A percentile compares a stretch with the other conserved stretches of the same genome.
Evolutionary conservation across 2,113 vertebrate species (phyloP).

Genomic region (Lamprotornis superbus): DNA sequence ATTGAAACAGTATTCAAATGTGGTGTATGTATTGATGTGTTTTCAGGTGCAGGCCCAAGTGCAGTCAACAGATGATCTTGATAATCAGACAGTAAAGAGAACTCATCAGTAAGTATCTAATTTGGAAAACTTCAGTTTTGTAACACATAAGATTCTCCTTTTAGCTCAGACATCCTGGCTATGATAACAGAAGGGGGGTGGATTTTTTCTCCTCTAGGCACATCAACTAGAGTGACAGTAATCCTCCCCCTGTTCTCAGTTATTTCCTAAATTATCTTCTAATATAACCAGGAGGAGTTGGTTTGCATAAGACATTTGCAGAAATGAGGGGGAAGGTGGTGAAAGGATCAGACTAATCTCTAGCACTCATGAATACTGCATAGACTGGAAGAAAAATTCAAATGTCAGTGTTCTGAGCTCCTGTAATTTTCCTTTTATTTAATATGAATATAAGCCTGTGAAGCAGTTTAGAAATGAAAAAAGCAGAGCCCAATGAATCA

Average conservation of each 20-base stretch:
- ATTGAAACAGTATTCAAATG: not conserved
- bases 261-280: not conserved
- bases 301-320: not conserved
- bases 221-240: not conserved
- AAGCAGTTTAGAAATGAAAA: not conserved
- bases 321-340: not conserved
- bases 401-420: not conserved
- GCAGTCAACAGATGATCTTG: constrained; percentile 72
- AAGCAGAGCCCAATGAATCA: not conserved
- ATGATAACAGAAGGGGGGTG: not conserved
- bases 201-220: not conserved
- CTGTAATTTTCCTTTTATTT: not conserved
- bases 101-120: constrained; percentile 77
- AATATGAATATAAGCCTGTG: not conserved
- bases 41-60: constrained; percentile 82
- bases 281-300: not conserved
- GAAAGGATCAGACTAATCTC: not conserved
- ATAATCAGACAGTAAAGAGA: constrained; percentile 70
- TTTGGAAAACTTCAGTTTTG: not conserved
- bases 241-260: not conserved
- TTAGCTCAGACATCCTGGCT: not conserved
- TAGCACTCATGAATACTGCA: not conserved
- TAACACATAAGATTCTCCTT: rapidly evolving
- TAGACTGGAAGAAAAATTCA: not conserved
- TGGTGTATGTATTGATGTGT: not conserved